phyloP scores from a whole-genome alignment of 2,113 vertebrate genomes.

The Oreochromis niloticus region DNA sequence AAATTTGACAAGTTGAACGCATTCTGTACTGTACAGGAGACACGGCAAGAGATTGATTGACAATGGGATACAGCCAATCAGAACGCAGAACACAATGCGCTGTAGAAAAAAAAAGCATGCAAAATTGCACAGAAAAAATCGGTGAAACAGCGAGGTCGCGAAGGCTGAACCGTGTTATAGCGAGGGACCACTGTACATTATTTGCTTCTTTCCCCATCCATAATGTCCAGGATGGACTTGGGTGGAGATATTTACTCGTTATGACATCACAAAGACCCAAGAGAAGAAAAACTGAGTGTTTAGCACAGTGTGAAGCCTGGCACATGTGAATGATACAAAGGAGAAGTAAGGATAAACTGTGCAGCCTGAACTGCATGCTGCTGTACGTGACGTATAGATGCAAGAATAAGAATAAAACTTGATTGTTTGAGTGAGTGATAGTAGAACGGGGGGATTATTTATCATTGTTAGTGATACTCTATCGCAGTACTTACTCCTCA shows the following conservation, averaged over 20 bases:
- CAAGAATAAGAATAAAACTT: background rate
- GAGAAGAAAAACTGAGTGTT: background rate
- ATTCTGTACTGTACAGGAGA: no score
- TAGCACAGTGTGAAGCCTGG: background rate
- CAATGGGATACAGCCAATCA: no score
- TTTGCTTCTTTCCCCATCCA: background rate
- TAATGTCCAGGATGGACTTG: background rate
- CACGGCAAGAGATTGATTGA: no score
- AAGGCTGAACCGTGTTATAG: no score
- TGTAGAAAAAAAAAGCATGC: no score
- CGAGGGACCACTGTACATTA: background rate
- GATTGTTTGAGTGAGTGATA: background rate
- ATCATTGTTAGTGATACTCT: background rate
- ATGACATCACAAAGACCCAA: background rate
- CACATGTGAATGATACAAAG: background rate
- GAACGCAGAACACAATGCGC: no score
- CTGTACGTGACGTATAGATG: background rate
- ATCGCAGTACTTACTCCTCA: background rate
- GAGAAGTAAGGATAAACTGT: background rate
- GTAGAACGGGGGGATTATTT: accelerated
- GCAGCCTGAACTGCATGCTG: background rate
- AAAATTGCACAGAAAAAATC: no score
- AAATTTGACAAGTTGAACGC: no score
- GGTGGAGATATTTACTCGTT: background rate
- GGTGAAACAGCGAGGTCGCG: no score